phyloP scores from a whole-genome alignment of 2,888 invertebrate genomes.

The Ellobium chinense region DNA sequence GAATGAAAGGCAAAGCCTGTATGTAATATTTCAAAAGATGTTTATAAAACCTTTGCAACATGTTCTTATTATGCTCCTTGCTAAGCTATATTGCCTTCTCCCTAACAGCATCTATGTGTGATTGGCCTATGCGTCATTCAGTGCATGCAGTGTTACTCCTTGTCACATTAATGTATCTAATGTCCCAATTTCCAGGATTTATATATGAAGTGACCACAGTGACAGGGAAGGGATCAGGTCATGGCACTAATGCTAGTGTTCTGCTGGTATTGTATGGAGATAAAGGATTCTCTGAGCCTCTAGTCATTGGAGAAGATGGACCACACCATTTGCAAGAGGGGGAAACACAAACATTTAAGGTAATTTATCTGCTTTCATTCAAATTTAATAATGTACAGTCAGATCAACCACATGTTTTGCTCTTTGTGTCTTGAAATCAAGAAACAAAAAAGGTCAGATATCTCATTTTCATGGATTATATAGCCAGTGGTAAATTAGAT shows the following conservation, averaged over 20 bases:
- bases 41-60: background rate
- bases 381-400: too few species aligned
- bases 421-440: too few species aligned
- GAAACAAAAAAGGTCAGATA: too few species aligned
- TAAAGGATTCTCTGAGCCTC: slow-evolving; percentile 56
- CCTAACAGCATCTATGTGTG: background rate
- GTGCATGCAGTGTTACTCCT: too few species aligned
- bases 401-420: too few species aligned
- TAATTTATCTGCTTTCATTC: slow-evolving; percentile 28
- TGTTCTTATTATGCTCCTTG: background rate
- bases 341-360: slow-evolving; percentile 58
- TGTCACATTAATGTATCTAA: too few species aligned
- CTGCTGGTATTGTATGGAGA: slow-evolving; percentile 63
- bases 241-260: slow-evolving; percentile 56
- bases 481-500: too few species aligned
- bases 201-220: slow-evolving; percentile 61
- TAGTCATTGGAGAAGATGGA: slow-evolving; percentile 55
- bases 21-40: too few species aligned
- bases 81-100: background rate
- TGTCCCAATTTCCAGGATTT: too few species aligned
- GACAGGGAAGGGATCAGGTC: slow-evolving; percentile 57
- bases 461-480: too few species aligned
- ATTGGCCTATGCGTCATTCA: too few species aligned
- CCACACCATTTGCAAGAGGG: slow-evolving; percentile 55
- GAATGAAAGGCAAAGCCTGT: too few species aligned